Percentiles rank a stretch among this genome's conserved stretches.
These are phyloP conservation scores for Himalopsyche phryganea DNA, from an alignment of 1,140 invertebrate genomes.

Conservation along the genomic window DNA sequence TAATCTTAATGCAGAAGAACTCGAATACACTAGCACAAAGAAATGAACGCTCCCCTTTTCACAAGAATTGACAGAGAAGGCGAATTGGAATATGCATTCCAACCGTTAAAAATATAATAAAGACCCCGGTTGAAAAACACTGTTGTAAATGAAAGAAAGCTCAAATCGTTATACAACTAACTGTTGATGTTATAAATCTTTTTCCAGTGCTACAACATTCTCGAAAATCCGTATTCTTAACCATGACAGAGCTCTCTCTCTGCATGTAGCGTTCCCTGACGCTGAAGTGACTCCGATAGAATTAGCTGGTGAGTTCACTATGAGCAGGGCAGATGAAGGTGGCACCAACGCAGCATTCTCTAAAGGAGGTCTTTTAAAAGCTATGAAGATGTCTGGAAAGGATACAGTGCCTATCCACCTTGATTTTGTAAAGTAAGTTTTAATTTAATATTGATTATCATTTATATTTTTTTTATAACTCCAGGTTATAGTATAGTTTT, in stretches of 20 bases:
- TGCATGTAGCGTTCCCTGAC: slow-evolving; percentile 12
- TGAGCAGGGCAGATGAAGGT: background rate
- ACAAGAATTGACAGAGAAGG: no score
- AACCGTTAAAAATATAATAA: no score
- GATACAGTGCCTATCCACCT: slow-evolving; percentile 25
- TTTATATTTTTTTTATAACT: no score
- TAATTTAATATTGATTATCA: no score
- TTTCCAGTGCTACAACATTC: slow-evolving; percentile 24
- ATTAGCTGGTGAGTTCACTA: slow-evolving; percentile 17
- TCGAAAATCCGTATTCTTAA: slow-evolving; percentile 22
- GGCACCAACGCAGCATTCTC: slow-evolving; percentile 23
- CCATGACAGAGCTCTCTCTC: slow-evolving; percentile 15
- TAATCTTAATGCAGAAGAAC: no score
- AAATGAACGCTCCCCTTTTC: no score
- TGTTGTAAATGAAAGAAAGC: no score
- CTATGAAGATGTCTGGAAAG: slow-evolving; percentile 20
- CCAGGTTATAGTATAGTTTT: no score
- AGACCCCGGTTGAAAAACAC: no score
- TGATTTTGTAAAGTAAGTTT: slow-evolving; percentile 28
- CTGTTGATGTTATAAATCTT: slow-evolving; percentile 38
- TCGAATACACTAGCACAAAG: no score
- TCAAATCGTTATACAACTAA: no score
- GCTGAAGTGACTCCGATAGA: background rate
- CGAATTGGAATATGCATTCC: no score
- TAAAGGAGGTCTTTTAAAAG: slow-evolving; percentile 20